phyloP scores from a whole-genome alignment of 1,140 invertebrate species.

The Lepidurus arcticus region DNA sequence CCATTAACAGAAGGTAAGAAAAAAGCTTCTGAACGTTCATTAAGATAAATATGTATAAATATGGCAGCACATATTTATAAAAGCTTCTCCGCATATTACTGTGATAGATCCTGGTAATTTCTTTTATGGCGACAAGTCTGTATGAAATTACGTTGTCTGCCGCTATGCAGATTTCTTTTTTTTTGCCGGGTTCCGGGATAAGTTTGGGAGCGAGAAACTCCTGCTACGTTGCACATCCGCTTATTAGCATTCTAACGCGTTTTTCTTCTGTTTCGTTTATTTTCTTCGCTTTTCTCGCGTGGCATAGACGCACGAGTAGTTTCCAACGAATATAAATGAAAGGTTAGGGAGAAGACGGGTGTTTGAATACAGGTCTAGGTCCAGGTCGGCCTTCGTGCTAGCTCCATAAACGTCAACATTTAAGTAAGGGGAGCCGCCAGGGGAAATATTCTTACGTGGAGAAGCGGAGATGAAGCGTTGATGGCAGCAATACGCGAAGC shows the following conservation, averaged over 20 bases:
- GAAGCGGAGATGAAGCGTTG: neutral
- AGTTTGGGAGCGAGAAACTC: neutral
- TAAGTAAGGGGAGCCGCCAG: neutral
- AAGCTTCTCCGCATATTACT: neutral
- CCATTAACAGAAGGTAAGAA: neutral
- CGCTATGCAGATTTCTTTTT: neutral
- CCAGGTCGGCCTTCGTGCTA: neutral
- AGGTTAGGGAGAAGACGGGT: neutral
- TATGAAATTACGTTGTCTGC: constrained; percentile 7
- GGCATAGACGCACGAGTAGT: neutral
- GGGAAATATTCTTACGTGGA: neutral
- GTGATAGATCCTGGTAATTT: neutral
- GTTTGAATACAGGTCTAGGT: constrained; percentile 6
- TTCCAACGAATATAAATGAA: neutral
- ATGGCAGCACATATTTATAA: neutral
- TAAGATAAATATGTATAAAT: too few species aligned
- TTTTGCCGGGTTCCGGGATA: neutral
- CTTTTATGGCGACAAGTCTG: neutral
- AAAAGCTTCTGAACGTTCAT: too few species aligned
- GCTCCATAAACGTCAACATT: neutral
- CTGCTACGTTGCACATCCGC: neutral
- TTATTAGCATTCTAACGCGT: neutral
- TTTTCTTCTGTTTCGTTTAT: neutral
- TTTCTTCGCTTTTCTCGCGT: neutral
- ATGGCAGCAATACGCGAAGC: neutral